Conservation (phyloP, 2,113 vertebrate genomes). For the Carlito syrichta region DNA sequence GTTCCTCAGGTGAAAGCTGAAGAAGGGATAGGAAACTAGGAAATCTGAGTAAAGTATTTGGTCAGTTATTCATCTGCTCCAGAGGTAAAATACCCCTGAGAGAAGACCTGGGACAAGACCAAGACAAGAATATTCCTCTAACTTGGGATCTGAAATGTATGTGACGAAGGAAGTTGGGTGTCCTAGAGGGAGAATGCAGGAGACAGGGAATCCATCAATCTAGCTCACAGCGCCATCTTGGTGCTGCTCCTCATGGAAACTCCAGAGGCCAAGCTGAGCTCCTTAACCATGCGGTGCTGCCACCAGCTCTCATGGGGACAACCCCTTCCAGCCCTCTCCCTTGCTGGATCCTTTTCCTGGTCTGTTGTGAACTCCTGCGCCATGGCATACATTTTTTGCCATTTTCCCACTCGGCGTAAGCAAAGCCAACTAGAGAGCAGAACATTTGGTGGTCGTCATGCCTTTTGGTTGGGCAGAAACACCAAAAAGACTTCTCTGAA, state of each 20-base stretch:
- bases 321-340: background rate
- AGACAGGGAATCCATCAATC: background rate
- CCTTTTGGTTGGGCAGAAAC: background rate
- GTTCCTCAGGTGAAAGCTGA: background rate
- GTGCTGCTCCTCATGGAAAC: background rate
- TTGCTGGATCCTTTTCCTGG: background rate
- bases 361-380: background rate
- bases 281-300: background rate
- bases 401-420: background rate
- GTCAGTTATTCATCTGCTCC: background rate
- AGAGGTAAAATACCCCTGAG: background rate
- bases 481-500: background rate
- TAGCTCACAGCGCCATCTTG: background rate
- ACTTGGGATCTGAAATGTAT: background rate
- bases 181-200: background rate
- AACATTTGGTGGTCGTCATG: background rate
- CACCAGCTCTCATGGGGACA: background rate
- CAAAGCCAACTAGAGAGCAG: background rate
- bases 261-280: too few relatives aligned
- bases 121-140: background rate
- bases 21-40: background rate
- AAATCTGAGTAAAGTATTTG: background rate
- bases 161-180: background rate
- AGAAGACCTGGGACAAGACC: background rate
- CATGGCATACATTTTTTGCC: background rate